These are phyloP conservation scores for Melanchra persicariae DNA, from an alignment of 2,888 invertebrate genomes.

Conservation along the genomic window DNA sequence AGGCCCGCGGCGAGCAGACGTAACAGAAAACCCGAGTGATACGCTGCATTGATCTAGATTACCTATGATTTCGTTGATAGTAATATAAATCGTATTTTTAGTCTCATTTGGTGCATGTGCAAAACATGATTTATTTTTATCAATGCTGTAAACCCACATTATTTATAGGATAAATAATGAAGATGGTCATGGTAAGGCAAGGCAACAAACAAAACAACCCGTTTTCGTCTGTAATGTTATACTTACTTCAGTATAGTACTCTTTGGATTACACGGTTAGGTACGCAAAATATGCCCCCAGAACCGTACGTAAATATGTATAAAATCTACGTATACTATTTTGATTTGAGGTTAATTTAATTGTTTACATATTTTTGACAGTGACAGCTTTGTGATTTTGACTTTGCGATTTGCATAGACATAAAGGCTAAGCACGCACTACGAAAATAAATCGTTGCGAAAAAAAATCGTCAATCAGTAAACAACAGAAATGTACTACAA, in stretches of 20 bases:
- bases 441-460: no score
- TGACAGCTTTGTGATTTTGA: background rate
- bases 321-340: background rate
- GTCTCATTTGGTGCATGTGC: background rate
- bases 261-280: no score
- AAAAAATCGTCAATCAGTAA: no score
- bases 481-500: no score
- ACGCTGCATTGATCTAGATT: slow-evolving; percentile 50
- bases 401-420: no score
- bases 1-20: slow-evolving; percentile 13
- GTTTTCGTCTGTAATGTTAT: slow-evolving; percentile 1
- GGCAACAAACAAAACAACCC: background rate
- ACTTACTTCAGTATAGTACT: background rate
- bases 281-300: background rate
- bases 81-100: background rate
- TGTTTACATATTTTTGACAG: slow-evolving; percentile 18
- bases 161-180: background rate
- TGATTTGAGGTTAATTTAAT: slow-evolving; percentile 19
- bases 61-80: background rate
- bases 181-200: background rate
- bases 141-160: background rate
- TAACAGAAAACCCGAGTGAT: slow-evolving; percentile 27
- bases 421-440: no score
- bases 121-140: background rate
- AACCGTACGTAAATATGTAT: background rate